phyloP scores from a whole-genome alignment of 2,888 invertebrate species.

The Magallana nippona region DNA sequence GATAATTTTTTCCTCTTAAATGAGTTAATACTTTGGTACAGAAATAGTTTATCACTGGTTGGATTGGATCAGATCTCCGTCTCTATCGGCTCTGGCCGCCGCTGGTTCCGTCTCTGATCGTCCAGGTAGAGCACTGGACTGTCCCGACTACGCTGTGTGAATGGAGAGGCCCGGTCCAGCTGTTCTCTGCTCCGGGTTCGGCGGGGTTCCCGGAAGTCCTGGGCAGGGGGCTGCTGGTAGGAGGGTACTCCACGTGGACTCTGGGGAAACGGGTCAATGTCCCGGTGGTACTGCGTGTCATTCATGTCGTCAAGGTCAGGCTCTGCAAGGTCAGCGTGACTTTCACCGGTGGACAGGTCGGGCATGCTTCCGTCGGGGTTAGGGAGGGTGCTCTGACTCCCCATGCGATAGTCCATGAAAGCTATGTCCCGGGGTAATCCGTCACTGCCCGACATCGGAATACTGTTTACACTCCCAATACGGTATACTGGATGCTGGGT shows the following conservation, averaged over 20 bases:
- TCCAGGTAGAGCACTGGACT: conserved; percentile 26
- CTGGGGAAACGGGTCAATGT: conserved; percentile 18
- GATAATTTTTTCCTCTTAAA: neutral
- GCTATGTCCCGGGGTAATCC: conserved; percentile 35
- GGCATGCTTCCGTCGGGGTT: conserved; percentile 36
- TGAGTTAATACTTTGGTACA: neutral
- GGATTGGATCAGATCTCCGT: conserved; percentile 31
- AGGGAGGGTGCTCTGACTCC: conserved; percentile 37
- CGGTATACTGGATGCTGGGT: conserved; percentile 31
- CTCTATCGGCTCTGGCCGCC: conserved; percentile 40
- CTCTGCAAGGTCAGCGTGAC: neutral
- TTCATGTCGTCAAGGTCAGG: conserved; percentile 39
- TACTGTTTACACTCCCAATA: conserved; percentile 31
- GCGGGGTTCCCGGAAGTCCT: neutral
- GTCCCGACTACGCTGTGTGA: conserved; percentile 8
- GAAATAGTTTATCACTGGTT: neutral
- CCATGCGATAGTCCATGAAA: conserved; percentile 44
- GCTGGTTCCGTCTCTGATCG: conserved; percentile 8
- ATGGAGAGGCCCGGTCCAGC: neutral
- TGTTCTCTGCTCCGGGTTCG: neutral
- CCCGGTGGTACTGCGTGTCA: conserved; percentile 14
- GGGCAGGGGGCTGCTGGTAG: neutral
- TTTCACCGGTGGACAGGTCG: conserved; percentile 3
- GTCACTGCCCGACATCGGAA: conserved; percentile 33
- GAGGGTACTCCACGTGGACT: neutral